Conservation (phyloP, 1,140 invertebrate genomes). For the Lerema accius region DNA sequence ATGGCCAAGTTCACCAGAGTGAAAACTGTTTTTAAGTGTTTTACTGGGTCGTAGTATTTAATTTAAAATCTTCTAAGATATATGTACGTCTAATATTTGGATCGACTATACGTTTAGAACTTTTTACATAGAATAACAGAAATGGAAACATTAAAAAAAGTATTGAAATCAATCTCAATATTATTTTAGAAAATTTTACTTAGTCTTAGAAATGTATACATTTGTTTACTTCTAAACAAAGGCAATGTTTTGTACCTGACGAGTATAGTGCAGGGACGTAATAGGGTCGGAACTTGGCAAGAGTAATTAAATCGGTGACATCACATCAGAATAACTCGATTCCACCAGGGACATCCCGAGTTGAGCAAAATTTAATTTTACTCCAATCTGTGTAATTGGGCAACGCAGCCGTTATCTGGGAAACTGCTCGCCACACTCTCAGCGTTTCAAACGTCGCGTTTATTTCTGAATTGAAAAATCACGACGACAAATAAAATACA, state of each 20-base stretch:
- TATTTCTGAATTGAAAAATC: background rate
- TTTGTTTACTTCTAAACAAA: too few relatives aligned
- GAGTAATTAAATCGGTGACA: conserved; percentile 21
- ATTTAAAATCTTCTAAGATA: too few relatives aligned
- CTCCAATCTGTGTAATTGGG: conserved; percentile 34
- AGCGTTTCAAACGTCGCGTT: conserved; percentile 15
- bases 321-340: conserved; percentile 28
- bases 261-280: background rate
- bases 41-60: conserved; percentile 8
- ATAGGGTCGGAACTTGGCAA: conserved; percentile 16
- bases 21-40: conserved; percentile 7
- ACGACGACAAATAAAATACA: background rate
- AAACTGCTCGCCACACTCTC: conserved; percentile 1
- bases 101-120: too few relatives aligned
- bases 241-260: too few relatives aligned
- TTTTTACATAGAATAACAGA: too few relatives aligned
- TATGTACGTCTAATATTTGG: too few relatives aligned
- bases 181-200: too few relatives aligned
- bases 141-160: too few relatives aligned
- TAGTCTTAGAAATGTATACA: too few relatives aligned
- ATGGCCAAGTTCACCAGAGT: conserved; percentile 5
- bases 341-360: conserved; percentile 30
- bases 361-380: conserved; percentile 33
- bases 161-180: too few relatives aligned
- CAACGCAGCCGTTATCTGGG: conserved; percentile 28